Evolutionary conservation across 2,113 vertebrate species (phyloP).

Genomic region (Scomber colias): DNA sequence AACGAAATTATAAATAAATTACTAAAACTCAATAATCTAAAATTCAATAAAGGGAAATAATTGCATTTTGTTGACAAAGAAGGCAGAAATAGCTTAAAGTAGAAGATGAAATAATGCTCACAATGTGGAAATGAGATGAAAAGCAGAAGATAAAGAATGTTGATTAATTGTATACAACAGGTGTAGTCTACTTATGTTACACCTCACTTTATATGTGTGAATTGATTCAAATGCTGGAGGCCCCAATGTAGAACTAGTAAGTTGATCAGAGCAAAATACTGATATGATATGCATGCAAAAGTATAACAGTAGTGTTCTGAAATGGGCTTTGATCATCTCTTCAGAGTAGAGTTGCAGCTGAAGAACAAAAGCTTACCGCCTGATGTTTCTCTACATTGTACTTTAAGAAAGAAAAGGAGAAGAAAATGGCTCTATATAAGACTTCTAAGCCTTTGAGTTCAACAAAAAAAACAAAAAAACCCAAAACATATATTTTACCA

Average conservation of each 20-base stretch:
- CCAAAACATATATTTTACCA: background rate
- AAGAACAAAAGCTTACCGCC: background rate
- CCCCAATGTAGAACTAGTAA: background rate
- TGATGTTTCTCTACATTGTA: slow-evolving; percentile 13
- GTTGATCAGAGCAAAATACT: too few species aligned
- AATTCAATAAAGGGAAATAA: background rate
- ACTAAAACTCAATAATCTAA: background rate
- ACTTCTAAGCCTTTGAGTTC: background rate
- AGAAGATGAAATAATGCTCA: slow-evolving; percentile 30
- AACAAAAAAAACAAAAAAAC: too few species aligned
- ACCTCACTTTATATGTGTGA: background rate
- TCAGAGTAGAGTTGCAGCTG: too few species aligned
- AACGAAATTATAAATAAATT: slow-evolving; percentile 10
- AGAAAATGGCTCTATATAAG: background rate
- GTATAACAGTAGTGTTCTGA: too few species aligned
- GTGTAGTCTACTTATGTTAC: background rate
- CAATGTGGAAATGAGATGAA: slow-evolving; percentile 25
- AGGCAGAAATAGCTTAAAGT: background rate
- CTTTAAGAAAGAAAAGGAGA: background rate
- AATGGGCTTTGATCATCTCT: too few species aligned
- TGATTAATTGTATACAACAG: slow-evolving; percentile 1
- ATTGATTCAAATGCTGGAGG: background rate
- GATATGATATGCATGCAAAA: too few species aligned
- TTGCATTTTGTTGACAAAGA: slow-evolving; percentile 16
- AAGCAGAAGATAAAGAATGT: background rate